Percentiles rank a stretch among this genome's conserved stretches.
Conservation (phyloP, 2,113 vertebrate species). For the Nymphicus hollandicus region DNA sequence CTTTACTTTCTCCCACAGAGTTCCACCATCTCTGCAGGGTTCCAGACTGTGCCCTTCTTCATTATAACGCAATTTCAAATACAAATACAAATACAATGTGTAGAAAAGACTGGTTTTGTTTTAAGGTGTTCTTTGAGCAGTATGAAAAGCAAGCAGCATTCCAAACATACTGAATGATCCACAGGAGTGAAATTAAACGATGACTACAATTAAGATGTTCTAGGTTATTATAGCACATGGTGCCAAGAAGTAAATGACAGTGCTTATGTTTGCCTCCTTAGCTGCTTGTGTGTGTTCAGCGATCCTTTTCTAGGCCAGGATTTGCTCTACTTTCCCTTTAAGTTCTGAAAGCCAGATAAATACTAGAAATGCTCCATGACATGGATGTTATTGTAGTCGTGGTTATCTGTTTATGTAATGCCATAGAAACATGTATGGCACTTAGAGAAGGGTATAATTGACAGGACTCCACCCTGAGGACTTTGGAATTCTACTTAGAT, state of each 20-base stretch:
- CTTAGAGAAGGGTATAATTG: slow-evolving; percentile 42
- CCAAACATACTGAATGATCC: slow-evolving; percentile 48
- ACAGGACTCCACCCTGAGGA: slow-evolving; percentile 38
- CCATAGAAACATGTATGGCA: slow-evolving; percentile 7
- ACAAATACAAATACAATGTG: not conserved
- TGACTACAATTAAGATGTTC: slow-evolving; percentile 53
- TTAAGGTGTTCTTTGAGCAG: not conserved
- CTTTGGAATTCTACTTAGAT: slow-evolving; percentile 45
- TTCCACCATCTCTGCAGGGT: not conserved
- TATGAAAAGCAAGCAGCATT: slow-evolving; percentile 54
- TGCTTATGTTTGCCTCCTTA: not conserved
- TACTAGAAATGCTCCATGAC: not conserved
- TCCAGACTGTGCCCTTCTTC: not conserved
- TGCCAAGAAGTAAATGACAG: slow-evolving; percentile 44
- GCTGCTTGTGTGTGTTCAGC: not conserved
- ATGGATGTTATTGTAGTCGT: not conserved
- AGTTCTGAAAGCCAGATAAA: not conserved
- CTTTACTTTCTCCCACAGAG: not conserved
- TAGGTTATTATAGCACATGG: slow-evolving; percentile 51
- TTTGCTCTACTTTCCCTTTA: not conserved
- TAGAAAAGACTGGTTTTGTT: slow-evolving; percentile 35
- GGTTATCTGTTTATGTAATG: slow-evolving; percentile 36
- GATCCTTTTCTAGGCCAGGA: not conserved
- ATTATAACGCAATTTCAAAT: slow-evolving; percentile 11
- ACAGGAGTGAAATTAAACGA: slow-evolving; percentile 53